Conservation (phyloP, 2,888 invertebrate species). For the Coelogynopora nodosa region DNA sequence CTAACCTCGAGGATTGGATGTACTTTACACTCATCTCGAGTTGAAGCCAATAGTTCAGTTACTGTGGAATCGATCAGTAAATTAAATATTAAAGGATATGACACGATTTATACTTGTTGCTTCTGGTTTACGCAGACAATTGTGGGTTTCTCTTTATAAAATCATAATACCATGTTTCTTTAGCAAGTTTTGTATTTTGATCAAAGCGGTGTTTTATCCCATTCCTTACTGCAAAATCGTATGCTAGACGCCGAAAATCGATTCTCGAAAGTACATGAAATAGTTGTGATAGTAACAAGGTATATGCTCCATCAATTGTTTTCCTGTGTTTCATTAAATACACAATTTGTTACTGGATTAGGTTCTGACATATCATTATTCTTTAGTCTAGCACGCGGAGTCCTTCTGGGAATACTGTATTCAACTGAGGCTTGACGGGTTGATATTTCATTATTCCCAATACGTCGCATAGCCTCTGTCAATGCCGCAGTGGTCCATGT, state of each 20-base stretch:
- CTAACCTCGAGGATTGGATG: too few species aligned
- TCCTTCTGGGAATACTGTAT: too few species aligned
- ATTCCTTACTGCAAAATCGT: conserved; percentile 15
- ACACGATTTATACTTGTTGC: conserved; percentile 30
- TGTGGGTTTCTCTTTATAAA: conserved; percentile 34
- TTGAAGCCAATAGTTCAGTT: too few species aligned
- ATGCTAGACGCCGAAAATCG: conserved; percentile 3
- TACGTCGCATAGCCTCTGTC: neutral
- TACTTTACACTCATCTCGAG: too few species aligned
- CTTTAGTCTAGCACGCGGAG: too few species aligned
- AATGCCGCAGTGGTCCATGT: neutral
- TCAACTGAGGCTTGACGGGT: neutral
- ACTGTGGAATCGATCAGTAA: too few species aligned
- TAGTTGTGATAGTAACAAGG: neutral
- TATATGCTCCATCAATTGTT: conserved; percentile 14
- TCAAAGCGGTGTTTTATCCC: neutral
- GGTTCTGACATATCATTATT: too few species aligned
- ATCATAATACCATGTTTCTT: neutral
- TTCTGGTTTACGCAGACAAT: conserved; percentile 38
- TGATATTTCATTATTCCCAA: neutral
- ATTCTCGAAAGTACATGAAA: neutral
- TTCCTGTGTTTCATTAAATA: too few species aligned
- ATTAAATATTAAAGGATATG: conserved; percentile 35
- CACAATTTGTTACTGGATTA: too few species aligned
- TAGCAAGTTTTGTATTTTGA: neutral